Evolutionary conservation across 2,797 vertebrate species (phyloP).

Genomic region (Heteromormyrus szaboi): DNA sequence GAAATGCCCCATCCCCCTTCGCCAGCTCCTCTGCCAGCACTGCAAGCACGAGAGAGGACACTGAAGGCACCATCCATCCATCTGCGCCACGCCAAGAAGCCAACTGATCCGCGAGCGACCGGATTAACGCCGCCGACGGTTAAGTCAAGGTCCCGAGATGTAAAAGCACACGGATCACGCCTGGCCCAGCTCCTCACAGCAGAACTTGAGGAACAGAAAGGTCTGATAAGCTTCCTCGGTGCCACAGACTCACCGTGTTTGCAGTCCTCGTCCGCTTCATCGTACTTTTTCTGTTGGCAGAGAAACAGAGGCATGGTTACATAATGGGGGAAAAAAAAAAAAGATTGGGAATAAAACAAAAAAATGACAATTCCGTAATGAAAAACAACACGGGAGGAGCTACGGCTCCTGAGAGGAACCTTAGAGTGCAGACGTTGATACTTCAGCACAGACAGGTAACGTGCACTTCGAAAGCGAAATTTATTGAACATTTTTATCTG

Average conservation of each 20-base stretch:
- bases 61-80: not conserved
- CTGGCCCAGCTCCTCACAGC: not conserved
- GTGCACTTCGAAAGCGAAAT: not conserved
- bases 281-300: constrained; percentile 89
- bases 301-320: constrained; percentile 12
- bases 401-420: too few relatives aligned
- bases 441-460: not conserved
- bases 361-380: not conserved
- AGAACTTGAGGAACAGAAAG: not conserved
- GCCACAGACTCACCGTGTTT: constrained; percentile 78
- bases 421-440: not conserved
- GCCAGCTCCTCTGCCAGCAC: constrained; percentile 86
- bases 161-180: not conserved
- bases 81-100: not conserved
- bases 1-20: constrained; percentile 78
- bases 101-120: not conserved
- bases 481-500: not conserved
- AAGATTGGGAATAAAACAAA: not conserved
- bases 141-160: not conserved
- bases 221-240: not conserved
- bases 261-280: constrained; percentile 98
- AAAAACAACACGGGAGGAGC: not conserved
- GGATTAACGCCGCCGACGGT: not conserved
- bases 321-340: not conserved
- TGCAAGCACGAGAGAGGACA: constrained; percentile 42